These are phyloP conservation scores for Sandelia bainsii DNA, from an alignment of 2,797 vertebrate species.

Conservation along the genomic window DNA sequence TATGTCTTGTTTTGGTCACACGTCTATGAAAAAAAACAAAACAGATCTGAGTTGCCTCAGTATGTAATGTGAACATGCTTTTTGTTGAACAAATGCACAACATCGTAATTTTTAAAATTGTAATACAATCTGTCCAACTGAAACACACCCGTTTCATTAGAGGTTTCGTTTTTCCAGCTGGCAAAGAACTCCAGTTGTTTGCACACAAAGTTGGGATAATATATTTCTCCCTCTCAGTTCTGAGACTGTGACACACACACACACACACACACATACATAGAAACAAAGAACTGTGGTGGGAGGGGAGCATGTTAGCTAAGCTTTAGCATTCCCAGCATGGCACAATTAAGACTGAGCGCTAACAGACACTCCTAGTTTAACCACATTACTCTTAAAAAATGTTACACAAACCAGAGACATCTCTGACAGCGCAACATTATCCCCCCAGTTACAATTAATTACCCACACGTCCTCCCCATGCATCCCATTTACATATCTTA, in stretches of 20 bases:
- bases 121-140: background rate
- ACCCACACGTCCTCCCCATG: conserved; percentile 95
- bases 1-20: too few relatives aligned
- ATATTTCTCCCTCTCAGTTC: conserved; percentile 29
- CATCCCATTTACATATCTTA: conserved; percentile 98
- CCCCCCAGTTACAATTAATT: conserved; percentile 97
- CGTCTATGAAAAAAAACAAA: too few relatives aligned
- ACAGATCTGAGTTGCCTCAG: too few relatives aligned
- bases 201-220: conserved; percentile 37
- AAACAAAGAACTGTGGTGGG: conserved; percentile 15
- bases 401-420: conserved; percentile 94
- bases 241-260: conserved; percentile 17
- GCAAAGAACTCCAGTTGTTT: conserved; percentile 33
- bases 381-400: conserved; percentile 92
- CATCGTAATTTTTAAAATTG: conserved; percentile 9
- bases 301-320: conserved; percentile 40
- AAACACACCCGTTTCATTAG: conserved; percentile 9
- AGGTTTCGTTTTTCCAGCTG: conserved; percentile 4
- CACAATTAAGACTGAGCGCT: conserved; percentile 92
- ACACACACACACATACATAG: conserved; percentile 22
- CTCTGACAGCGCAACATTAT: conserved; percentile 98
- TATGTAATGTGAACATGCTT: background rate
- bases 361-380: conserved; percentile 93
- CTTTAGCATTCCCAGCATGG: conserved; percentile 87
- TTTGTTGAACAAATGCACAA: background rate